Evolutionary conservation across 2,113 vertebrate genomes (phyloP), one percentile per base, ranked within the genome.

Genomic region (Acrocephalus arundinaceus): DNA sequence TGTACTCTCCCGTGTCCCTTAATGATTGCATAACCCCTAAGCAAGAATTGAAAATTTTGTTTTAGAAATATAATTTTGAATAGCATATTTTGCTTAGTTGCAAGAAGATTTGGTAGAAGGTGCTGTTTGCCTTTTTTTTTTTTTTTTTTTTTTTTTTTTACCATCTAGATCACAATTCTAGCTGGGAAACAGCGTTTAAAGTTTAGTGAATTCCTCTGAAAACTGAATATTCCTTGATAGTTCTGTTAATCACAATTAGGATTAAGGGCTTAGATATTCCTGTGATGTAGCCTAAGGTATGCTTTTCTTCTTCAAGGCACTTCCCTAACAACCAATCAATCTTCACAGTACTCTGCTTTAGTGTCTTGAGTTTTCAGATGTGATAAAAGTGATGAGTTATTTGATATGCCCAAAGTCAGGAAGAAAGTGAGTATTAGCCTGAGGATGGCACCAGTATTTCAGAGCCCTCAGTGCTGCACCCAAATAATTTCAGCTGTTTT

Each of bases 231-330:
- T 93, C 73, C 73, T 90, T 54, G 83, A 54, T 92, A 49, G 2
- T 89, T 78, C 88, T 71, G 90, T 84, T 92, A 92, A 96, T 90
- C 96, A 66, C 80, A 87, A 87, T 96, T 86, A 78, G 92, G 90
- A 95, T 97, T 95, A 97, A 96, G 88, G 77, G 72, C 52, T 97
- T 96, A 90, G 80, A 58, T 92, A 79, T 63, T 89, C 88, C 62
- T 94, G 92, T 95, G 94, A 90, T 95, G 37, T 67, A 81, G 80
- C 28, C 93, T 74, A 58, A 81, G 67, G 91, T 91, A 94, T 95
- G 91, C 94, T 96, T 96, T 96, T 96, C 91, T 97, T 96, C 93
- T 94, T 89, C 61, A 81, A 67, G 85, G 57, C 61, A 54, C 70
- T 90, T 89, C 43, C 52, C 83, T 95, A 90, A 75, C 93, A 96